Conservation (phyloP, 2,797 vertebrate species). For the Toxotes lorentzi region DNA sequence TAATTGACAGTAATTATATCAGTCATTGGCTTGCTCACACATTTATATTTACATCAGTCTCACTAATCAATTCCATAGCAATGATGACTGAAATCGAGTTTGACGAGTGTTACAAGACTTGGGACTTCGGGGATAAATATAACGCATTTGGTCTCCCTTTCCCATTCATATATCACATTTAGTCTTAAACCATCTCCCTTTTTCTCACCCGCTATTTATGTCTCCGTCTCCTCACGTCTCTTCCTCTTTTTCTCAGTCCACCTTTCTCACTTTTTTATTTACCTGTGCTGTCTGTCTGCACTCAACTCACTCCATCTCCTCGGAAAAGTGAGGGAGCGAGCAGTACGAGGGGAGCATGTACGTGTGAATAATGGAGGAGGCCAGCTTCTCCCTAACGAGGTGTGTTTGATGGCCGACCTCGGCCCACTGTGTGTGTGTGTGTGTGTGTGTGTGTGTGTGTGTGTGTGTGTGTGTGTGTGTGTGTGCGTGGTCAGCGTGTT, state of each 20-base stretch:
- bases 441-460: slow-evolving; percentile 10
- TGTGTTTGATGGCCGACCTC: slow-evolving; percentile 75
- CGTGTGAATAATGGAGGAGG: slow-evolving; percentile 77
- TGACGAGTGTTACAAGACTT: slow-evolving; percentile 42
- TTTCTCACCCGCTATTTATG: slow-evolving; percentile 65
- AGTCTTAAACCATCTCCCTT: slow-evolving; percentile 33
- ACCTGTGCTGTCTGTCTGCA: slow-evolving; percentile 52
- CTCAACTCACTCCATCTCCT: slow-evolving; percentile 62
- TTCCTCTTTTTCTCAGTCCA: slow-evolving; percentile 28
- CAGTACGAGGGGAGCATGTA: slow-evolving; percentile 60
- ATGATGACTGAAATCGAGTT: slow-evolving; percentile 51
- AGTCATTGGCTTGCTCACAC: slow-evolving; percentile 49
- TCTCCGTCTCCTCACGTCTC: slow-evolving; percentile 52
- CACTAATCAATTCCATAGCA: slow-evolving; percentile 60
- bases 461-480: slow-evolving; percentile 28
- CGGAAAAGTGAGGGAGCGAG: slow-evolving; percentile 37
- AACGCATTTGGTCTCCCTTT: slow-evolving; percentile 19
- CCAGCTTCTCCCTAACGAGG: slow-evolving; percentile 74
- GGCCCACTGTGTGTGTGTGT: slow-evolving; percentile 17
- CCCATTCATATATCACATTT: slow-evolving; percentile 44
- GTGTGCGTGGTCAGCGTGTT: slow-evolving; percentile 61
- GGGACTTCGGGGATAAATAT: slow-evolving; percentile 33
- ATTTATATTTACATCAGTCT: slow-evolving; percentile 55
- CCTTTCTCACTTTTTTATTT: slow-evolving; percentile 47
- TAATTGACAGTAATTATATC: slow-evolving; percentile 63